Conservation (phyloP, 2,888 invertebrate species). For the Drosophila kambysellisi region DNA sequence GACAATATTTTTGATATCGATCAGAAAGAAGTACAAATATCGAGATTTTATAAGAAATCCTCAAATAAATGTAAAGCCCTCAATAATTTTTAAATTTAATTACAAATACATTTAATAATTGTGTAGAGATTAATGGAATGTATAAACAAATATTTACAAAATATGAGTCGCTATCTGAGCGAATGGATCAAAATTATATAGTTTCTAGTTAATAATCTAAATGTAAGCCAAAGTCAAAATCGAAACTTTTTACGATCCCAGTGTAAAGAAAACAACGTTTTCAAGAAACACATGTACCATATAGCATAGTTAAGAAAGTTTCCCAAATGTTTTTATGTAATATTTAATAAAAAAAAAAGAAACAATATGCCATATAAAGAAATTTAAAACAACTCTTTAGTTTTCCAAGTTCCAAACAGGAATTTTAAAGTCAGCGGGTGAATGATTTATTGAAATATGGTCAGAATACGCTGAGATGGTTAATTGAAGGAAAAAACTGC, state of each 20-base stretch:
- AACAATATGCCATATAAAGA: conserved; percentile 2
- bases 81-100: conserved; percentile 34
- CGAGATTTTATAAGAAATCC: conserved; percentile 60
- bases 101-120: background rate
- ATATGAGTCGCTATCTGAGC: conserved; percentile 62
- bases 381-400: background rate
- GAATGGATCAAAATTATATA: conserved; percentile 72
- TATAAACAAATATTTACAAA: conserved; percentile 44
- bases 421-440: conserved; percentile 14
- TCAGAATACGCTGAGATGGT: conserved; percentile 17
- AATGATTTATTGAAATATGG: conserved; percentile 48
- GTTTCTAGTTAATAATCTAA: conserved; percentile 36
- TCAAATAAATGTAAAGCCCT: conserved; percentile 30
- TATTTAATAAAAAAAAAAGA: conserved; percentile 56
- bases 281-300: conserved; percentile 29
- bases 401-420: background rate
- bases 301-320: conserved; percentile 40
- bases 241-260: conserved; percentile 37
- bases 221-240: conserved; percentile 37
- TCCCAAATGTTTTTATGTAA: conserved; percentile 67
- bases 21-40: conserved; percentile 73
- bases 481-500: conserved; percentile 67
- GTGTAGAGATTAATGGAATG: conserved; percentile 23
- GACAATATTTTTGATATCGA: conserved; percentile 77
- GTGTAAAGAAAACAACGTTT: conserved; percentile 36